Evolutionary conservation across 2,888 invertebrate genomes (phyloP), one percentile per base, ranked within the genome.

Genomic region (Deilephila elpenor): DNA sequence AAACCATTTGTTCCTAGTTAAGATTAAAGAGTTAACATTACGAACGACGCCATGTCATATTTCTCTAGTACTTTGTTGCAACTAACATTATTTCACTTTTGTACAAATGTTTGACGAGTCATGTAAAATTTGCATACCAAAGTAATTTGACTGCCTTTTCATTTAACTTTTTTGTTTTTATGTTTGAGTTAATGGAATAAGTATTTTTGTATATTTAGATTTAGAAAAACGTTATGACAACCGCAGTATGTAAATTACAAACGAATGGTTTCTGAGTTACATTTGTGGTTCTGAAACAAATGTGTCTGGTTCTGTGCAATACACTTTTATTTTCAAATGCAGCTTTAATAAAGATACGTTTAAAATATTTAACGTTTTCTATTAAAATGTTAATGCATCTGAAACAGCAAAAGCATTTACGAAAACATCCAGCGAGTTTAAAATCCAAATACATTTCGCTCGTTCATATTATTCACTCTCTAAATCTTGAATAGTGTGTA

Each of bases 1-100:
- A 83, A 83, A 78, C 77, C 80, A 84, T 85, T 84, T 83, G 78
- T 84, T 78, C 78, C 76, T 76, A 59, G 72, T 71, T 74, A 74
- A 83, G 86, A 85, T 79, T 77, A 82, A 84, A 75, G 82, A 70
- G 59, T 59, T 60, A 61, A 17, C n/a, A 78, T 80, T 74, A 76
- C 75, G 74, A 71, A 73, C 76, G 80, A 82, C 79, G 80, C 78
- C 75, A 71, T 73, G 73, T 74, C 78, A 80, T 84, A 44, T 59
- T 60, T 25, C 17, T 29, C 20, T 51, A 71, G 44, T 11, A 14
- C 5, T 70, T 70, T 70, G 25, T 53, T 29, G 25, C 17, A 70
- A 4, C 61, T 61, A 44, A 44, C 14, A 44, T 44, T 44, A 44
- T 44, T 44, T 44, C 14, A 44, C 44, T 11, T 44, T 44, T 44